Percentiles rank a stretch among this genome's conserved stretches.
Evolutionary conservation across 2,113 vertebrate species (phyloP).

Genomic region (Xenopus laevis): DNA sequence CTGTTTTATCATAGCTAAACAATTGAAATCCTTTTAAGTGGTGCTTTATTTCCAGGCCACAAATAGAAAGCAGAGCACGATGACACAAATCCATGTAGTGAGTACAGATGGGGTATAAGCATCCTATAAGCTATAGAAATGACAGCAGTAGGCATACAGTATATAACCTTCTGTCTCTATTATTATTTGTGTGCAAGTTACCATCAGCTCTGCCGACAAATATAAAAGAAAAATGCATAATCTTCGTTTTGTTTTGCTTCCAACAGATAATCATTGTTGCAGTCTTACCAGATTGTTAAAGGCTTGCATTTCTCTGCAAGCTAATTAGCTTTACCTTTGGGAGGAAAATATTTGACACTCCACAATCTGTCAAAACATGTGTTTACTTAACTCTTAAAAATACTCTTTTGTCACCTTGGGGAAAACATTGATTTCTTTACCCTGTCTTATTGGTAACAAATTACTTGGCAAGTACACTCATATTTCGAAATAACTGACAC

Average conservation of each 20-base stretch:
- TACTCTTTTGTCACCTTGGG: slow-evolving; percentile 32
- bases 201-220: not conserved
- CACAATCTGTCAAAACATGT: slow-evolving; percentile 40
- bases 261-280: slow-evolving; percentile 33
- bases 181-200: too few relatives aligned
- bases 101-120: too few relatives aligned
- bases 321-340: slow-evolving; percentile 42
- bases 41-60: too few relatives aligned
- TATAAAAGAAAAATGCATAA: not conserved
- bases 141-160: too few relatives aligned
- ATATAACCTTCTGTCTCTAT: too few relatives aligned
- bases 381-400: slow-evolving; percentile 35
- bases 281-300: slow-evolving; percentile 14
- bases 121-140: too few relatives aligned
- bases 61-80: too few relatives aligned
- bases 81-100: too few relatives aligned
- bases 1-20: too few relatives aligned
- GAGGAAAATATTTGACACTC: slow-evolving; percentile 37
- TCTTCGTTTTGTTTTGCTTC: not conserved
- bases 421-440: slow-evolving; percentile 17
- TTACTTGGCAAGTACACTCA: slow-evolving; percentile 1
- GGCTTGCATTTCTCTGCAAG: not conserved
- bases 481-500: slow-evolving; percentile 17
- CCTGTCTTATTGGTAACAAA: slow-evolving; percentile 34
- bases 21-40: too few relatives aligned